Conservation (phyloP, 2,888 invertebrate genomes). For the Philereme vetulata region DNA sequence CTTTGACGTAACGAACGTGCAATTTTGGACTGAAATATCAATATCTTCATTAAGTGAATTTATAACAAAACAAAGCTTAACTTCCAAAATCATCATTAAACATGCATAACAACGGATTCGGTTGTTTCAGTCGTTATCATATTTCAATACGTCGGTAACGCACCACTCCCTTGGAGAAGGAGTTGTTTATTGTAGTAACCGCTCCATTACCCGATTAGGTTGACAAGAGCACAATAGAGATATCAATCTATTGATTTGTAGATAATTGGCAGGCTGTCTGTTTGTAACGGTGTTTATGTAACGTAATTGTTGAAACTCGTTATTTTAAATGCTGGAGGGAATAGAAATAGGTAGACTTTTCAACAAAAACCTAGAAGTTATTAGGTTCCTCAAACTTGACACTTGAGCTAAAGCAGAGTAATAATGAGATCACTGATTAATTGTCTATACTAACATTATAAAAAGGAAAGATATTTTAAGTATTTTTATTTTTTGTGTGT, state of each 20-base stretch:
- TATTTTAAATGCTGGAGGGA: neutral
- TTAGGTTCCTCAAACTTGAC: no score
- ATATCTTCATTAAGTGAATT: no score
- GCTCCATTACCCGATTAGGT: conserved; percentile 18
- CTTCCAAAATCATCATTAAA: no score
- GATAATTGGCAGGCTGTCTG: conserved; percentile 10
- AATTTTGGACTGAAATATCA: no score
- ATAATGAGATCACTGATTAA: no score
- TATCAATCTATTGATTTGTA: conserved; percentile 26
- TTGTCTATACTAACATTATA: no score
- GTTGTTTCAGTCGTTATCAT: neutral
- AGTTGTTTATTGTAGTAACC: neutral
- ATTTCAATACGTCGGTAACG: neutral
- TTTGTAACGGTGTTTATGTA: neutral
- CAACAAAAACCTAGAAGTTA: no score
- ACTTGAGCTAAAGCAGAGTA: no score
- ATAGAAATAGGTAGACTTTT: neutral
- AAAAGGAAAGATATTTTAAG: no score
- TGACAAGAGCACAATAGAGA: conserved; percentile 7
- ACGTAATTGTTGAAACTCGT: neutral
- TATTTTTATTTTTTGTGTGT: no score
- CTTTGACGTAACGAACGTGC: no score
- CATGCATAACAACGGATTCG: neutral
- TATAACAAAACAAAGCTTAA: no score
- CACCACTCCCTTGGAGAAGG: neutral